Evolutionary conservation across 2,888 invertebrate species (phyloP).

Genomic region (Acleris emargana): DNA sequence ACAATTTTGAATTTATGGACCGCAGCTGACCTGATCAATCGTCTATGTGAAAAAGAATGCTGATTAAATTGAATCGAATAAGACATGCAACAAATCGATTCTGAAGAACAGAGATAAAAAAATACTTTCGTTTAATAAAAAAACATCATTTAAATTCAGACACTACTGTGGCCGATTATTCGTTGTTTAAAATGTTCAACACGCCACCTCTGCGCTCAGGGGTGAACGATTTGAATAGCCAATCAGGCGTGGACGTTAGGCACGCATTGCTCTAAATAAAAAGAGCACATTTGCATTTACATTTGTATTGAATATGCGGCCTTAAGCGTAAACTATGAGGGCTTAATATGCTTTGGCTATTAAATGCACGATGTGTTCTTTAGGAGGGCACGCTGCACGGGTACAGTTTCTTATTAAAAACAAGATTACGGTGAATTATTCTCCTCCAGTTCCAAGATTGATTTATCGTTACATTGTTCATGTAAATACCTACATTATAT

Average conservation of each 20-base stretch:
- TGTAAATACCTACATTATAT: no score
- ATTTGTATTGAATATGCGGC: no score
- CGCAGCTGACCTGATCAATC: no score
- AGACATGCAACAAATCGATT: background rate
- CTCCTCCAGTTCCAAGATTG: background rate
- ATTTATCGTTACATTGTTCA: no score
- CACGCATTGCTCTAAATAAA: background rate
- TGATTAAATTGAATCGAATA: background rate
- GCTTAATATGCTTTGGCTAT: no score
- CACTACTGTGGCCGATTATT: background rate
- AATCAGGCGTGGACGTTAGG: conserved; percentile 2
- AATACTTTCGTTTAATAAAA: background rate
- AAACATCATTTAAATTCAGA: background rate
- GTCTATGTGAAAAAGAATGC: no score
- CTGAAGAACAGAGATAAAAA: background rate
- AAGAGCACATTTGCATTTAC: no score
- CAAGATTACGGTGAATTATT: conserved; percentile 1
- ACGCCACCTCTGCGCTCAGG: conserved; percentile 8
- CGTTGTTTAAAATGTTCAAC: conserved; percentile 5
- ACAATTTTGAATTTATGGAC: no score
- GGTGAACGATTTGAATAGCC: conserved; percentile 10
- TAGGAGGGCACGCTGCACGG: background rate
- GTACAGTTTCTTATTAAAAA: conserved; percentile 6
- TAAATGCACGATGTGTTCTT: no score
- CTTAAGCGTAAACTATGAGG: no score